Conservation (phyloP, 2,888 invertebrate species). For the Itoplectis maculator region DNA sequence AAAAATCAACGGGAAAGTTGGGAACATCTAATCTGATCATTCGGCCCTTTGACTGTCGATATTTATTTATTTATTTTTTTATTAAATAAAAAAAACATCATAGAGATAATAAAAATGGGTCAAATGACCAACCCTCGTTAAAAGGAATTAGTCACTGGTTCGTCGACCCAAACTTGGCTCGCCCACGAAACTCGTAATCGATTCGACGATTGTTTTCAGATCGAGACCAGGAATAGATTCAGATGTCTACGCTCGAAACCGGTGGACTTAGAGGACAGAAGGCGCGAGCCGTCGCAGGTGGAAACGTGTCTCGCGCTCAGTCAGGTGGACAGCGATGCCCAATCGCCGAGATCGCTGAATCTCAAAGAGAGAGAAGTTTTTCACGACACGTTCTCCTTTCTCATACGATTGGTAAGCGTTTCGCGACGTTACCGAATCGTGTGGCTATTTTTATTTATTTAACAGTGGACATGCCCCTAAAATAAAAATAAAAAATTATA, state of each 20-base stretch:
- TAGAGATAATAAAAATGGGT: background rate
- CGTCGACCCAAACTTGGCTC: constrained; percentile 30
- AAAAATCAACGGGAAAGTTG: too few species aligned
- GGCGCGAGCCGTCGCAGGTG: constrained; percentile 54
- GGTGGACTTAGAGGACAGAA: constrained; percentile 77
- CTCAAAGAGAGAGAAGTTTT: constrained; percentile 78
- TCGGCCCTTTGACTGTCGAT: too few species aligned
- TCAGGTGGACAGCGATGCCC: constrained; percentile 38
- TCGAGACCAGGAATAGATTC: constrained; percentile 82
- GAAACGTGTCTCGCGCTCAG: constrained; percentile 31
- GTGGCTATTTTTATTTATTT: background rate
- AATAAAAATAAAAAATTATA: background rate
- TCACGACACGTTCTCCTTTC: constrained; percentile 79
- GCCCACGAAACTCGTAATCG: constrained; percentile 46
- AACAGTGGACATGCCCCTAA: too few species aligned
- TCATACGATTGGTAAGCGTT: constrained; percentile 77
- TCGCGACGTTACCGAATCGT: background rate
- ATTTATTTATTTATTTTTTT: too few species aligned
- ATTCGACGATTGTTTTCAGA: constrained; percentile 70
- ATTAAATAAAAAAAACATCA: too few species aligned
- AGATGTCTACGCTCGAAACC: constrained; percentile 81
- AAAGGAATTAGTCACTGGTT: constrained; percentile 14
- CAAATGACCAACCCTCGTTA: too few species aligned
- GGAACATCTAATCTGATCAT: too few species aligned
- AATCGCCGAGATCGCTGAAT: constrained; percentile 75